Evolutionary conservation across 2,113 vertebrate genomes (phyloP), one percentile per base, ranked within the genome.

Genomic region (Calidris pugnax): DNA sequence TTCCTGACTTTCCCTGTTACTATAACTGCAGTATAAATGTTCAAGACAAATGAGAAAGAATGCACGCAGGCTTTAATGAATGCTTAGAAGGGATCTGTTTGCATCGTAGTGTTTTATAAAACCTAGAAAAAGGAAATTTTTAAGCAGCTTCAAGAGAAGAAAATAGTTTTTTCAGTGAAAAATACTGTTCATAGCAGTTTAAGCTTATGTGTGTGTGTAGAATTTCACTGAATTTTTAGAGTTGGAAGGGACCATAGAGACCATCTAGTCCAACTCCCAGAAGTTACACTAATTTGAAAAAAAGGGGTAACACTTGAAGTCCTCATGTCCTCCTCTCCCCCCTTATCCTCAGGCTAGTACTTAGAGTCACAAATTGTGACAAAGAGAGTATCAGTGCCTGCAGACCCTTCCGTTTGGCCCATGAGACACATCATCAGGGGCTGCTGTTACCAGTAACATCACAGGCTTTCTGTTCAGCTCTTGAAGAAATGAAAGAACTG

Each of bases 331-430:
- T 48, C 2, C 13, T 30, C 48, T 53, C 14, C 51, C 14, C 26
- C 18, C 68, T 37, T 27, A 64, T 24, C 28, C 13, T 57, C 26
- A 39, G 20, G 37, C 63, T 35, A 28, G 43, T 30, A 35, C 26
- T 39, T 30, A 12, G 30, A 32, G 28, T 64, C 43, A 35, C 7
- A 9, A 45, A 53, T 89, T 68, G 28, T 53, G 22, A 47, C 10
- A 9, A 43, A 57, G 53, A 30, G 30, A 35, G 7, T 10, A 32
- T 23, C 3, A 7, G 11, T 67, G 96, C 97, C 97, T 98, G 96
- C 94, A 97, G 35, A 97, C 96, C 20, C 97, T 98, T 97, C 97
- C 67, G 0, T 97, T 96, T 93, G 97, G 93, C 30, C 93, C 89
- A 19, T 55, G 62, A 21, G 94, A 93, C 1, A 77, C 96, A 4